These are phyloP conservation scores for Dynastes maya DNA, from an alignment of 2,888 invertebrate genomes.

Conservation along the genomic window DNA sequence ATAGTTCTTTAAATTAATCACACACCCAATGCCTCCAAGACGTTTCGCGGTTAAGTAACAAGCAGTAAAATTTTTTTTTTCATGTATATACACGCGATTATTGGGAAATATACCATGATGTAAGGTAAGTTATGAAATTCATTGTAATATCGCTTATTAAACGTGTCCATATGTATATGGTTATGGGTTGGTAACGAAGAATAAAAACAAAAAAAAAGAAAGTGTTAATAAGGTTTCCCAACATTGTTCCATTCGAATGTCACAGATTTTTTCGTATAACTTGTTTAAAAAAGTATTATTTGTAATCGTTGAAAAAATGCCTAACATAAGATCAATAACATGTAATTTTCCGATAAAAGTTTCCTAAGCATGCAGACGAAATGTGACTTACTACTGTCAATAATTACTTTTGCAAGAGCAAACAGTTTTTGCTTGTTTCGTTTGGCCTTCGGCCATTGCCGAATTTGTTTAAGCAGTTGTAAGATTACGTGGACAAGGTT, in stretches of 20 bases:
- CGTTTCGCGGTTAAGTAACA: conserved; percentile 9
- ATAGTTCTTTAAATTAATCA: not conserved
- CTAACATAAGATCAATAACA: not conserved
- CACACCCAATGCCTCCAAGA: conserved; percentile 14
- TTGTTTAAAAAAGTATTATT: not conserved
- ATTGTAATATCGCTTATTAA: conserved; percentile 36
- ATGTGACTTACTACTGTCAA: not conserved
- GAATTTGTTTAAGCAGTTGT: conserved; percentile 17
- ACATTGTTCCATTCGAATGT: not conserved
- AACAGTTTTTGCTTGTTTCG: not conserved
- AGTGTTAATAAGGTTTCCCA: conserved; percentile 4
- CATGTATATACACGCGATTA: not conserved
- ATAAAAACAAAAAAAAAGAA: conserved; percentile 27
- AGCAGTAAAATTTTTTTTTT: not conserved
- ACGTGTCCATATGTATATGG: conserved; percentile 13
- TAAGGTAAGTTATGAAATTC: conserved; percentile 33
- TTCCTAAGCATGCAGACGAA: not conserved
- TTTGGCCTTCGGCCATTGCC: conserved; percentile 1
- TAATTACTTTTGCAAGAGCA: not conserved
- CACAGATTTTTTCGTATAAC: not conserved
- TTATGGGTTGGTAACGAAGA: conserved; percentile 24
- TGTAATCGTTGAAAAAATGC: not conserved
- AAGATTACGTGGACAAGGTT: conserved; percentile 8
- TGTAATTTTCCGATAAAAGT: not conserved
- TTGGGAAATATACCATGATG: conserved; percentile 24